phyloP scores from a whole-genome alignment of 2,888 invertebrate genomes.

The Tetragonula carbonaria region DNA sequence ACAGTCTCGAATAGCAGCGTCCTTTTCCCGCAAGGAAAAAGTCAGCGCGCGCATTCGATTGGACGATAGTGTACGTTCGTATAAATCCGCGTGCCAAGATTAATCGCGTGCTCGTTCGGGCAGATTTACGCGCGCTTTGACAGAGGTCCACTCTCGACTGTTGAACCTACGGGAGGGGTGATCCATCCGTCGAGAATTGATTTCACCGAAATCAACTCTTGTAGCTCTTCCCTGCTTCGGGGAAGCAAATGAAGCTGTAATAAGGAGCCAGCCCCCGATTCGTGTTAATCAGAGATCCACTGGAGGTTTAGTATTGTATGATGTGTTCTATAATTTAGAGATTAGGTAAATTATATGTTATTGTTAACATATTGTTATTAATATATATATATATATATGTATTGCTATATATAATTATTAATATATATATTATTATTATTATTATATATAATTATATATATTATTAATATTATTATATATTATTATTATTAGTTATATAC shows the following conservation, averaged over 20 bases:
- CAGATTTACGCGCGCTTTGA: conserved; percentile 5
- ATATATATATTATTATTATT: no score
- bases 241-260: not conserved
- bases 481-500: no score
- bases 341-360: no score
- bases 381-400: no score
- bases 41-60: not conserved
- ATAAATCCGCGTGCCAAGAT: conserved; percentile 4
- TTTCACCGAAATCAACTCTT: not conserved
- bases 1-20: not conserved
- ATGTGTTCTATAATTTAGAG: no score
- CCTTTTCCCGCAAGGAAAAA: not conserved
- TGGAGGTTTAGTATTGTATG: not conserved
- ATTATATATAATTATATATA: no score
- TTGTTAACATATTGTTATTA: no score
- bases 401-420: no score
- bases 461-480: no score
- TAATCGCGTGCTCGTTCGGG: not conserved
- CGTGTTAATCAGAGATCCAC: not conserved
- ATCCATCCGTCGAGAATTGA: not conserved
- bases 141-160: not conserved
- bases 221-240: not conserved
- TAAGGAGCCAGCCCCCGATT: not conserved
- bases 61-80: not conserved
- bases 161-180: not conserved